phyloP scores from a whole-genome alignment of 2,113 vertebrate species.

The Lethenteron camtschaticum region DNA sequence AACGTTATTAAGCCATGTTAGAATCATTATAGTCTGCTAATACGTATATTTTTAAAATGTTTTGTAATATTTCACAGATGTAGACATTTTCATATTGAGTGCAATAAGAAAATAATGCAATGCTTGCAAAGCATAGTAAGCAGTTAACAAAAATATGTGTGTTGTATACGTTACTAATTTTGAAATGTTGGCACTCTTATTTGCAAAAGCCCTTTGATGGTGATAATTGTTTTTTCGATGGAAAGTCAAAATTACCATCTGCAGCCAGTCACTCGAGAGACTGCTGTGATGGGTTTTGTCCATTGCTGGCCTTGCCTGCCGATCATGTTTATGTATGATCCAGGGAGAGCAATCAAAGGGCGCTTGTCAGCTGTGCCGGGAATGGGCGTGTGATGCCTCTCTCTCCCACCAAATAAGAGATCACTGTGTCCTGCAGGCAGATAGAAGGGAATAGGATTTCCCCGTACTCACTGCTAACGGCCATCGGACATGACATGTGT shows the following conservation, averaged over 20 bases:
- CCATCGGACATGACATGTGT: conserved; percentile 5
- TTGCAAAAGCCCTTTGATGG: background rate
- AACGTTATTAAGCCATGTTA: background rate
- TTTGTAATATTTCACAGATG: too few species aligned
- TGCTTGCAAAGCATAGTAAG: too few species aligned
- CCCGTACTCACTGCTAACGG: background rate
- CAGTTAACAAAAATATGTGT: too few species aligned
- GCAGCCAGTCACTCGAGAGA: too few species aligned
- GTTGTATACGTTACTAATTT: too few species aligned
- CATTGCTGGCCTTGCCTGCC: background rate
- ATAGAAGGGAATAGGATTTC: background rate
- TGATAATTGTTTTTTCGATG: background rate
- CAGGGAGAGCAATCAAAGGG: background rate
- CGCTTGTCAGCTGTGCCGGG: conserved; percentile 3
- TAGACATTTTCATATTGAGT: too few species aligned
- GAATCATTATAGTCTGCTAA: too few species aligned
- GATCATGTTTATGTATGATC: conserved; percentile 1
- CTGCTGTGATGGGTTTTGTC: background rate
- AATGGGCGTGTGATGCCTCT: background rate
- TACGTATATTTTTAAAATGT: too few species aligned
- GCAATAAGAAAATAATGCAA: too few species aligned
- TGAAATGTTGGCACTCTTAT: too few species aligned
- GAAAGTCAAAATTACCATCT: background rate
- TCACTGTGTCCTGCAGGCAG: background rate
- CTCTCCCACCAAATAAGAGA: conserved; percentile 1